phyloP scores from a whole-genome alignment of 2,797 vertebrate genomes.

The Trachops cirrhosus region DNA sequence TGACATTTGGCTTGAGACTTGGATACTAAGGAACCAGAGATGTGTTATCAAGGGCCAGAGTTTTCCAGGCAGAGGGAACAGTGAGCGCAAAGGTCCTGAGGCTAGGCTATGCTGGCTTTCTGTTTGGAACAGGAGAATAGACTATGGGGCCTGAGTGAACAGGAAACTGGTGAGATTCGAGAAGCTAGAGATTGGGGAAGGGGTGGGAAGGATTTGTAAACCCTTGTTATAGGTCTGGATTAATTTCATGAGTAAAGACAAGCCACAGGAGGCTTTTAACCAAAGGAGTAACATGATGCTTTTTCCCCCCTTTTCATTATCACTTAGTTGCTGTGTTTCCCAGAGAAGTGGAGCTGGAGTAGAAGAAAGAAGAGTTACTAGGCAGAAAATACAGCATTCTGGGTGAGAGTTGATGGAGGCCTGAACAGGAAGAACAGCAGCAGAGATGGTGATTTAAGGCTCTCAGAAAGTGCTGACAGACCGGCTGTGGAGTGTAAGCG shows the following conservation, averaged over 20 bases:
- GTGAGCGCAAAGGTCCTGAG: neutral
- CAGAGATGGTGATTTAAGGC: neutral
- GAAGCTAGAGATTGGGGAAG: neutral
- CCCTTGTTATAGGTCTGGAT: neutral
- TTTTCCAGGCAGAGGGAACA: neutral
- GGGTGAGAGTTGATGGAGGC: neutral
- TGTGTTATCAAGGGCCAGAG: neutral
- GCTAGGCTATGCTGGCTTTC: neutral
- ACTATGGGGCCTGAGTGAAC: neutral
- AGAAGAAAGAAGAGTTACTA: neutral
- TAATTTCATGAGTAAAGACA: neutral
- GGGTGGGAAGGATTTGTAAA: neutral
- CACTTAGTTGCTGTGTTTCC: neutral
- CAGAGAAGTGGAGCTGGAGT: neutral
- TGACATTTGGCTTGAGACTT: neutral
- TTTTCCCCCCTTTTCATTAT: neutral
- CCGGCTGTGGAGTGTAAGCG: neutral
- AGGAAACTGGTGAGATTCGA: neutral
- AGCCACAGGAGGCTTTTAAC: neutral
- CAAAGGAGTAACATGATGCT: neutral
- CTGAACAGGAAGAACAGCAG: neutral
- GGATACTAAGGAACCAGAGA: neutral
- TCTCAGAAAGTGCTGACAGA: neutral
- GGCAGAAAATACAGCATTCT: neutral
- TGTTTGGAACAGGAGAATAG: neutral